Percentiles rank a stretch among this genome's conserved stretches.
Conservation (phyloP, 2,888 invertebrate species). For the Agrypnus murinus region DNA sequence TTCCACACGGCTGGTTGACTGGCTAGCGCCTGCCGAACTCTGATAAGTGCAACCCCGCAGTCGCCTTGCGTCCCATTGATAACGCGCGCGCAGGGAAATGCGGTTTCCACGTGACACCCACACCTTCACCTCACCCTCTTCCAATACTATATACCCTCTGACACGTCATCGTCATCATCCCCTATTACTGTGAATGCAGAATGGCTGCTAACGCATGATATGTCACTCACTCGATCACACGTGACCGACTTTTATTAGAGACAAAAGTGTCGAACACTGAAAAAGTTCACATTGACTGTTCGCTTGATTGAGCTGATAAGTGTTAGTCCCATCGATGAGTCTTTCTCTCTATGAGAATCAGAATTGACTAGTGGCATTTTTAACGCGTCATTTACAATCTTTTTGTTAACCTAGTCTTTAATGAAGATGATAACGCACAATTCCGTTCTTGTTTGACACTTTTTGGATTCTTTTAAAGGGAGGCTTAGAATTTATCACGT, state of each 20-base stretch:
- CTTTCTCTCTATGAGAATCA: slow-evolving; percentile 44
- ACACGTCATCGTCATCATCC: slow-evolving; percentile 48
- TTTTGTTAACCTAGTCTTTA: slow-evolving; percentile 41
- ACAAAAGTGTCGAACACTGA: slow-evolving; percentile 59
- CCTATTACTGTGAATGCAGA: slow-evolving; percentile 60
- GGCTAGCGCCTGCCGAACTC: slow-evolving; percentile 67
- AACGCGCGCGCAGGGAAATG: slow-evolving; percentile 65
- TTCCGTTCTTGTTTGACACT: slow-evolving; percentile 21
- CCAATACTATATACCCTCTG: slow-evolving; percentile 25
- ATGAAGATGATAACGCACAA: slow-evolving; percentile 46
- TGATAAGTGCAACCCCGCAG: slow-evolving; percentile 71
- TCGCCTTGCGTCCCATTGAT: slow-evolving; percentile 69
- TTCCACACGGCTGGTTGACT: slow-evolving; percentile 74
- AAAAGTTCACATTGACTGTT: slow-evolving; percentile 52
- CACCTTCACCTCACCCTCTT: slow-evolving; percentile 48
- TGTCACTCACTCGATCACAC: slow-evolving; percentile 71
- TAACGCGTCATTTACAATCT: slow-evolving; percentile 52
- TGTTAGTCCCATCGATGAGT: slow-evolving; percentile 39
- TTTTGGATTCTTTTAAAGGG: too few relatives aligned
- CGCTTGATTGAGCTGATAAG: slow-evolving; percentile 59
- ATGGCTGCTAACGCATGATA: slow-evolving; percentile 68
- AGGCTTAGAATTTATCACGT: too few relatives aligned
- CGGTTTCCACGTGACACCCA: slow-evolving; percentile 59
- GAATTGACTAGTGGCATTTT: slow-evolving; percentile 51
- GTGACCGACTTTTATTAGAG: slow-evolving; percentile 69